Evolutionary conservation across 2,888 invertebrate genomes (phyloP).

Genomic region (Meiosimyza decipiens): DNA sequence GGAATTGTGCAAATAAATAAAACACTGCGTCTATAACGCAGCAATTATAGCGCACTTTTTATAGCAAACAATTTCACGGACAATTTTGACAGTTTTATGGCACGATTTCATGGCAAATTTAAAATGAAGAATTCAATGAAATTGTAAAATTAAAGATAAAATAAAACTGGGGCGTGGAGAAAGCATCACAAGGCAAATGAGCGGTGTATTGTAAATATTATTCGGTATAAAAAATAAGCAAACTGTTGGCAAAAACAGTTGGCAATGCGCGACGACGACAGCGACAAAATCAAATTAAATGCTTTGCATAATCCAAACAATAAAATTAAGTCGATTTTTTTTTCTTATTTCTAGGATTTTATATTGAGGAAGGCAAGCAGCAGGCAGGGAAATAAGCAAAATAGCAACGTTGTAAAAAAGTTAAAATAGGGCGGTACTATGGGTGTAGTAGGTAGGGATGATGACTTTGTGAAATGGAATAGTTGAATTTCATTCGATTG

Average conservation of each 20-base stretch:
- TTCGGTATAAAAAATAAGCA: neutral
- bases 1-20: too few species aligned
- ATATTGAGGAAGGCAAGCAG: neutral
- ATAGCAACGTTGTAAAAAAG: neutral
- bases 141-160: neutral
- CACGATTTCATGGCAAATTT: neutral
- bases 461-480: too few species aligned
- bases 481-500: too few species aligned
- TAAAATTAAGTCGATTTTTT: slow-evolving; percentile 10
- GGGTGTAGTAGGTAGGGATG: too few species aligned
- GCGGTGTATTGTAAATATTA: too few species aligned
- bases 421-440: too few species aligned
- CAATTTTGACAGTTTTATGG: slow-evolving; percentile 9
- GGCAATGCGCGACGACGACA: neutral
- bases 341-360: neutral
- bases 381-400: neutral
- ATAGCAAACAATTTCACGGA: slow-evolving; percentile 12
- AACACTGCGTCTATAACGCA: neutral
- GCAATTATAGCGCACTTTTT: slow-evolving; percentile 9
- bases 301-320: slow-evolving; percentile 32
- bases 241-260: neutral
- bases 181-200: too few species aligned
- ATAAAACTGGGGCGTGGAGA: neutral
- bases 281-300: slow-evolving; percentile 13
- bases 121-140: too few species aligned